Conservation (phyloP, 1,140 invertebrate species). For the Drosophila mojavensis region DNA sequence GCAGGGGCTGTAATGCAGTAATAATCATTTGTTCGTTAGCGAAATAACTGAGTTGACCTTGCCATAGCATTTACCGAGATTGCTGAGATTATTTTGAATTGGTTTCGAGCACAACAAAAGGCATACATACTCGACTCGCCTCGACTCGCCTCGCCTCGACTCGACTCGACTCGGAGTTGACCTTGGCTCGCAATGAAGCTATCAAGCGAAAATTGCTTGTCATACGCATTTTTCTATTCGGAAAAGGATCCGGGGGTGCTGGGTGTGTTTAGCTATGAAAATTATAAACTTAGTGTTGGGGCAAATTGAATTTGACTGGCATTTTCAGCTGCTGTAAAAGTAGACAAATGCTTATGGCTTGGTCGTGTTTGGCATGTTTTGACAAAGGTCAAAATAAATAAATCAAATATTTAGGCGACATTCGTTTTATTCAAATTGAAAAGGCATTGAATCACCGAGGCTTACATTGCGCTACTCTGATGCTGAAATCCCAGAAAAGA, state of each 20-base stretch:
- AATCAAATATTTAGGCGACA: slow-evolving; percentile 76
- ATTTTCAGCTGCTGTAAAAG: slow-evolving; percentile 47
- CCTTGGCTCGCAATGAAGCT: slow-evolving; percentile 64
- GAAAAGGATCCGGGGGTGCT: not conserved
- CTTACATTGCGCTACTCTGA: slow-evolving; percentile 29
- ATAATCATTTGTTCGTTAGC: slow-evolving; percentile 79
- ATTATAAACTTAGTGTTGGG: slow-evolving; percentile 66
- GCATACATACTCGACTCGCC: not conserved
- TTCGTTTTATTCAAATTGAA: slow-evolving; percentile 77
- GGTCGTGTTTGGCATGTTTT: slow-evolving; percentile 48
- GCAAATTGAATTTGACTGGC: slow-evolving; percentile 70
- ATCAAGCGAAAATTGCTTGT: slow-evolving; percentile 77
- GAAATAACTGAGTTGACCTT: slow-evolving; percentile 72
- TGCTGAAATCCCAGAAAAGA: slow-evolving; percentile 24
- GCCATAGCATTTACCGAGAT: slow-evolving; percentile 54
- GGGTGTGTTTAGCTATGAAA: slow-evolving; percentile 28
- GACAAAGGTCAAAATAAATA: slow-evolving; percentile 78
- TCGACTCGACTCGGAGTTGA: slow-evolving; percentile 23
- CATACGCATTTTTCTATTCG: slow-evolving; percentile 16
- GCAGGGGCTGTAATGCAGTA: slow-evolving; percentile 64
- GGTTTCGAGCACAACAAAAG: slow-evolving; percentile 43
- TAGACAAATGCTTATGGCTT: slow-evolving; percentile 45
- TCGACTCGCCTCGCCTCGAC: not conserved
- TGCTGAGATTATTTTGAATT: slow-evolving; percentile 76
- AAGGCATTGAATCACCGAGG: slow-evolving; percentile 53